Evolutionary conservation across 2,113 vertebrate genomes (phyloP).

Genomic region (Tylochromis polylepis): DNA sequence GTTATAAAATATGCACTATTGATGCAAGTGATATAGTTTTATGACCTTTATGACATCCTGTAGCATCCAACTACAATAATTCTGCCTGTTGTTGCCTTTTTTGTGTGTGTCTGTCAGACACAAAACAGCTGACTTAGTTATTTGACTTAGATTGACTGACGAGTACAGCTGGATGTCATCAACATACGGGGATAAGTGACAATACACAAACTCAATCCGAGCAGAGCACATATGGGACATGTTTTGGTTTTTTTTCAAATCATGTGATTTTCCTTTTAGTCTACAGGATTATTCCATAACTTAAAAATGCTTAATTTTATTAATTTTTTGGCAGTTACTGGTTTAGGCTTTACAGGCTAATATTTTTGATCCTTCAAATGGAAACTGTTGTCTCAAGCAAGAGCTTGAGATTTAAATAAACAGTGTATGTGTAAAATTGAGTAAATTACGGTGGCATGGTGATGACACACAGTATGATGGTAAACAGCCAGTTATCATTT

Average conservation of each 20-base stretch:
- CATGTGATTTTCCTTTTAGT: background rate
- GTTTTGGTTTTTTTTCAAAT: background rate
- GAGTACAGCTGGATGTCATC: background rate
- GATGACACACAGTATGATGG: background rate
- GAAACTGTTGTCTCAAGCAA: background rate
- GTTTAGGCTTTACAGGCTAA: background rate
- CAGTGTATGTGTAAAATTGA: background rate
- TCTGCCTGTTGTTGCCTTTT: background rate
- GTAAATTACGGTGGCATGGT: background rate
- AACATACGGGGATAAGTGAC: background rate
- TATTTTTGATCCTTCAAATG: background rate
- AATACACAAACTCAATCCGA: background rate
- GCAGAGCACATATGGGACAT: background rate
- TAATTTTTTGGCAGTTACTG: background rate
- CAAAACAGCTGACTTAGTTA: background rate
- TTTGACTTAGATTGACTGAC: background rate
- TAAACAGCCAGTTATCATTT: background rate
- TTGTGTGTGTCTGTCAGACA: background rate
- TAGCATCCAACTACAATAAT: background rate
- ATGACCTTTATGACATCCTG: background rate
- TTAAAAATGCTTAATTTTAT: background rate
- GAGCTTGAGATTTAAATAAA: background rate
- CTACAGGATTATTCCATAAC: background rate
- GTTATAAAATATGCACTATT: background rate
- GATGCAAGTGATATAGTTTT: background rate